Percentiles rank a stretch among this genome's conserved stretches.
phyloP scores from a whole-genome alignment of 2,797 vertebrate species.

The Sphenopsis melanotis region DNA sequence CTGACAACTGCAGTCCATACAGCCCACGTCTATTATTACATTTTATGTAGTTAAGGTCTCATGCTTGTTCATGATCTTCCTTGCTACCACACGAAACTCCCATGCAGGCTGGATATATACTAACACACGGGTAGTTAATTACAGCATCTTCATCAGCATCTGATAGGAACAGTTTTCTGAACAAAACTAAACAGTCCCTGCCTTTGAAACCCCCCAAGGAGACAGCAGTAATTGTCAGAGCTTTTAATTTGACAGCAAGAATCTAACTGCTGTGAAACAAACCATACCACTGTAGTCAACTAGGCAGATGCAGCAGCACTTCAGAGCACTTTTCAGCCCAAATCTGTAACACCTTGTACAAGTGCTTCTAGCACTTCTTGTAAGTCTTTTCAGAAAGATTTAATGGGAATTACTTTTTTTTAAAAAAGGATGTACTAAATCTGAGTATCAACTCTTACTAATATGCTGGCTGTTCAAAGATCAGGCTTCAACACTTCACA shows the following conservation, averaged over 20 bases:
- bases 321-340: background rate
- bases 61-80: background rate
- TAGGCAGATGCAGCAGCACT: background rate
- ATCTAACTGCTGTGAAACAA: background rate
- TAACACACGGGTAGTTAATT: background rate
- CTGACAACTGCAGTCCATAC: background rate
- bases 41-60: background rate
- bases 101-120: background rate
- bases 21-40: background rate
- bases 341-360: background rate
- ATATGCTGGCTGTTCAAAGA: background rate
- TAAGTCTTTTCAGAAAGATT: background rate
- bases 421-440: background rate
- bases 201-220: background rate
- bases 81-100: background rate
- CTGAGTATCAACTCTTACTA: background rate
- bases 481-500: background rate
- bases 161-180: background rate
- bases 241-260: background rate
- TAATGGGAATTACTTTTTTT: background rate
- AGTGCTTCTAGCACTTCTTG: background rate
- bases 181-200: background rate
- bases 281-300: background rate
- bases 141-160: background rate
- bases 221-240: background rate